Evolutionary conservation across 2,888 invertebrate species (phyloP), one percentile per base, ranked within the genome.

Genomic region (Cryptus armator): DNA sequence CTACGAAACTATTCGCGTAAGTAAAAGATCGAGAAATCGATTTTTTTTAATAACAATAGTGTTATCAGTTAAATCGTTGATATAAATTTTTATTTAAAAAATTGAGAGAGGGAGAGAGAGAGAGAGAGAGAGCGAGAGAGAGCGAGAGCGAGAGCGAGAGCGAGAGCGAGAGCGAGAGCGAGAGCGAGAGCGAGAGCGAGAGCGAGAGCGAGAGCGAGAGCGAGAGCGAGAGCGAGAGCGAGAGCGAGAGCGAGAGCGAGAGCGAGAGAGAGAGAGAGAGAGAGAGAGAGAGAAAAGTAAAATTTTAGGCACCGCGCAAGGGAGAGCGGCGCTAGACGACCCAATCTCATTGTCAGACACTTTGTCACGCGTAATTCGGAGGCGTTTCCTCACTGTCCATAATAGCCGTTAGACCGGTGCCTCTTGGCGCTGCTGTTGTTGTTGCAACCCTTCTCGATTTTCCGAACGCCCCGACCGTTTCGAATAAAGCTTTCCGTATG

Each of bases 1-100:
- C 70, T 97, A 96, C 91, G 97, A 97, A 93, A 96, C 96, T 10
- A 95, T 96, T 94, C 95, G 95, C 95, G 96, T 96, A 91, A 91
- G 92, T 86, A 48, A 56, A 51, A 29, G 12, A 16, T 66, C 64
- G 9, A 9, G 53, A 53, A 53, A 19, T 24, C 2, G 19, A 3
- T 16, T 9, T 2, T 9, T 2, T 5, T 2, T 19, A 24, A 24
- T 24, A 24, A 24, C 3, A 24, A 24, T 3, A 24, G 24, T 19
- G 24, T 24, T 24, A 24, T 1, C 24, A 24, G 1, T 1, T 24
- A 2, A 24, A 24, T 24, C 3, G 24, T 24, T 24, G 24, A 24
- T 24, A 24, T 24, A 24, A 24, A 24, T 24, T 24, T 24, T 1
- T 2, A 24, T 24, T 24, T 1, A 24, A 24, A 24, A 24, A 24